Base-by-base conservation (phyloP, 2,797 vertebrate species). In the Erpetoichthys calabaricus region DNA sequence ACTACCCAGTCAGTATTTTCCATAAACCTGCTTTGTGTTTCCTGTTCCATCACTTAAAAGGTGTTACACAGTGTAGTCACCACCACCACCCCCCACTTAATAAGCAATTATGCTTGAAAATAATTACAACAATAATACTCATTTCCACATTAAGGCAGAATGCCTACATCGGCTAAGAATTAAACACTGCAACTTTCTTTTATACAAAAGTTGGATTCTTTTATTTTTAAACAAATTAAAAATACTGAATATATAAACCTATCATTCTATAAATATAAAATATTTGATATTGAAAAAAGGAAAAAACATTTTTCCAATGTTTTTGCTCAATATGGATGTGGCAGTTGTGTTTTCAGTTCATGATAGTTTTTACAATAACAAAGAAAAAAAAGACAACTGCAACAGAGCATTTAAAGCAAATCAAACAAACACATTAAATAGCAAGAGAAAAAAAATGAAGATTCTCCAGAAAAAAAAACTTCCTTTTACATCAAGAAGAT, bases 181-280 rank as follows among this genome's bases (percentile, higher is more conserved):
- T 7, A 59, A 6, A 57, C 6, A 60, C 56, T 52, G 63, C 64
- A 72, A 65, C 9, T 51, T 51, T 60, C 46, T 70, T 88, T 89
- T 75, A 69, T 88, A 87, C 72, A 89, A 86, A 86, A 80, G 73
- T 82, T 84, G 83, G 73, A 83, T 73, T 87, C 92, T 89, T 93
- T 80, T 80, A 94, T 79, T 86, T 86, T 81, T 85, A 83, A 73
- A 80, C 87, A 25, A 91, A 87, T 83, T 88, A 88, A 86, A 86
- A 90, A 85, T 82, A 86, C 75, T 80, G 73, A 68, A 85, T 88
- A 89, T 91, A 90, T 88, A 89, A 86, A 86, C 83, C 68, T 85
- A 88, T 86, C 84, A 75, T 82, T 86, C 86, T 92, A 94, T 91
- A 93, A 95, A 94, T 96, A 92, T 96, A 94, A 86, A 94, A 80